phyloP scores from a whole-genome alignment of 2,113 vertebrate species.

The Ictidomys tridecemlineatus region DNA sequence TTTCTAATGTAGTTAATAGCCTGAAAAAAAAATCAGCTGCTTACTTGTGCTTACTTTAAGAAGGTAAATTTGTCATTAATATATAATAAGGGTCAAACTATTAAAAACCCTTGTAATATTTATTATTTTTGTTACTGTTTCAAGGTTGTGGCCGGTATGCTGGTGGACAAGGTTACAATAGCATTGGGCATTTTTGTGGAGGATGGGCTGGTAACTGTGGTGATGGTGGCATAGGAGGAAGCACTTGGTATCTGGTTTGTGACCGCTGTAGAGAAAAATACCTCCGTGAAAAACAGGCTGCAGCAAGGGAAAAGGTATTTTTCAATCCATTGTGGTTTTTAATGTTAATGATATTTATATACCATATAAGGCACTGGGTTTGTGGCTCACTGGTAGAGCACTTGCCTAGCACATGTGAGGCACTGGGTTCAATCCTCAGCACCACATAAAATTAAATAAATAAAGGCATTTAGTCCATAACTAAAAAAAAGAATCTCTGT shows the following conservation, averaged over 20 bases:
- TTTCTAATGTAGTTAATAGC: conserved; percentile 25
- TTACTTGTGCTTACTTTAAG: conserved; percentile 28
- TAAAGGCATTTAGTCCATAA: too few species aligned
- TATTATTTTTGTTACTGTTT: neutral
- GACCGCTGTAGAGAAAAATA: conserved; percentile 99
- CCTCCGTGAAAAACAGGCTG: conserved; percentile 97
- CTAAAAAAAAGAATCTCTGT: neutral
- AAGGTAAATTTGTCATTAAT: conserved; percentile 22
- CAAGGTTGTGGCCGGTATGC: conserved; percentile 98
- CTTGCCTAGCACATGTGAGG: too few species aligned
- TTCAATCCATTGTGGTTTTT: neutral
- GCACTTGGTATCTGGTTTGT: conserved; percentile 99
- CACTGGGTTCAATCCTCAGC: too few species aligned
- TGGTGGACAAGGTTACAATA: conserved; percentile 98
- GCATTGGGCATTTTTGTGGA: conserved; percentile 98
- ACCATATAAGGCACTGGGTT: neutral
- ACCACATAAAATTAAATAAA: too few species aligned
- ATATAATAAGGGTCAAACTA: neutral
- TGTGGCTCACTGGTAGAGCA: too few species aligned
- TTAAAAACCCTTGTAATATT: conserved; percentile 4
- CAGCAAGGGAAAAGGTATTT: conserved; percentile 97
- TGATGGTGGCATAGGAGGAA: conserved; percentile 98
- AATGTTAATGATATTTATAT: neutral
- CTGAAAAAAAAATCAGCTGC: neutral
- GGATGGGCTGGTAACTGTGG: conserved; percentile 99